Evolutionary conservation across 2,797 vertebrate species (phyloP).

Genomic region (Australoheros facetus): DNA sequence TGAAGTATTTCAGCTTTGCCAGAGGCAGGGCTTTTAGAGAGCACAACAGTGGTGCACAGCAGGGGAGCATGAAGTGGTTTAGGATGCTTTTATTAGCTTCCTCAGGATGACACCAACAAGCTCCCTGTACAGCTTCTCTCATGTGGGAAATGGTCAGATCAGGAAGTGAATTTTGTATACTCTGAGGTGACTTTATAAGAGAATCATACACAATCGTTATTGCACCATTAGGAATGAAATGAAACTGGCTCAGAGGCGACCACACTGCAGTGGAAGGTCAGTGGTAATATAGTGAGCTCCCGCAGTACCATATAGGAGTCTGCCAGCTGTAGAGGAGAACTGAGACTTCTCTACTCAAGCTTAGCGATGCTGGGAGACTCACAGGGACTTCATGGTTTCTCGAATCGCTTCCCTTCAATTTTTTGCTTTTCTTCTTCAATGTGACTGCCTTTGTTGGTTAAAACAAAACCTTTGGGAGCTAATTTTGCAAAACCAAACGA

Average conservation of each 20-base stretch:
- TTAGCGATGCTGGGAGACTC: constrained; percentile 45
- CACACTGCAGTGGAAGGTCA: constrained; percentile 67
- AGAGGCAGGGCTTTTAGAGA: constrained; percentile 41
- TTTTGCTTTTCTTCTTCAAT: constrained; percentile 26
- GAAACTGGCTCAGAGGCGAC: constrained; percentile 71
- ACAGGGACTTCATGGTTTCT: constrained; percentile 41
- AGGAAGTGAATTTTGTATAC: constrained; percentile 61
- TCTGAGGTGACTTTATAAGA: constrained; percentile 67
- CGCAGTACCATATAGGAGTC: constrained; percentile 48
- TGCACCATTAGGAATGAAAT: constrained; percentile 68
- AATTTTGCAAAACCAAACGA: constrained; percentile 61
- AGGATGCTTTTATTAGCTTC: constrained; percentile 67
- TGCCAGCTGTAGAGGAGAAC: constrained; percentile 45
- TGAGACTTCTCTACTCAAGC: constrained; percentile 44
- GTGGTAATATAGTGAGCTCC: constrained; percentile 70
- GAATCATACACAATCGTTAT: constrained; percentile 67
- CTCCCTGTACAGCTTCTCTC: constrained; percentile 46
- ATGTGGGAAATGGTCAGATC: constrained; percentile 44
- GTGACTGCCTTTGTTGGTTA: constrained; percentile 40
- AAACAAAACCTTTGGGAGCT: constrained; percentile 54
- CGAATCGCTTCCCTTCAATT: constrained; percentile 22
- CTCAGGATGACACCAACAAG: constrained; percentile 54
- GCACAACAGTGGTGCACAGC: constrained; percentile 49
- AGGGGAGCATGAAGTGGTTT: constrained; percentile 45
- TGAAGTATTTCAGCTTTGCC: constrained; percentile 34